These are phyloP conservation scores for Bovichtus diacanthus DNA, from an alignment of 2,797 vertebrate genomes.

Conservation along the genomic window DNA sequence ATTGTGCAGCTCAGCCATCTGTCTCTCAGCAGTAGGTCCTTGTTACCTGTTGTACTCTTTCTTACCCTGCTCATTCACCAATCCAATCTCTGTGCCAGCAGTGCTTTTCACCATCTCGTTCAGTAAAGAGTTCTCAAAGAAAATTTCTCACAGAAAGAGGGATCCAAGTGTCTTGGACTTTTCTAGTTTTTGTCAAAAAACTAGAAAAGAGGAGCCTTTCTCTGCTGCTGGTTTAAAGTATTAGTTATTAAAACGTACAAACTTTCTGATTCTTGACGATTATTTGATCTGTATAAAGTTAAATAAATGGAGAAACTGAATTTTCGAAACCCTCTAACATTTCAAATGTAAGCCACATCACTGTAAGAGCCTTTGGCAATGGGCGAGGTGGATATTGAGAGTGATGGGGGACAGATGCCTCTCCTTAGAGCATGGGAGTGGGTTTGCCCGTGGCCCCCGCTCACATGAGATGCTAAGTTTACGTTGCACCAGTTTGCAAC, in stretches of 20 bases:
- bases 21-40: constrained; percentile 83
- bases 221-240: constrained; percentile 42
- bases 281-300: constrained; percentile 28
- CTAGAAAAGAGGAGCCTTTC: constrained; percentile 26
- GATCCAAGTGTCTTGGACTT: constrained; percentile 51
- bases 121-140: constrained; percentile 59
- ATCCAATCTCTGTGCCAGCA: constrained; percentile 64
- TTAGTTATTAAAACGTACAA: constrained; percentile 41
- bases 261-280: constrained; percentile 14
- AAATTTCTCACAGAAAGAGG: constrained; percentile 55
- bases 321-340: constrained; percentile 18
- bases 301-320: constrained; percentile 17
- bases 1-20: constrained; percentile 81
- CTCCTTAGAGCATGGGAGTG: constrained; percentile 52
- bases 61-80: constrained; percentile 74
- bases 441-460: constrained; percentile 39
- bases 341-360: constrained; percentile 36
- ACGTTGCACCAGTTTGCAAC: constrained; percentile 68
- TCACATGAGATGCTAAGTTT: constrained; percentile 75
- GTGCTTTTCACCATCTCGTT: constrained; percentile 59
- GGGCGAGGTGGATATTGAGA: constrained; percentile 58
- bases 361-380: constrained; percentile 30
- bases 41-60: constrained; percentile 84
- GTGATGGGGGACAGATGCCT: constrained; percentile 70
- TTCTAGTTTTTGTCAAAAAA: no score